phyloP scores from a whole-genome alignment of 2,797 vertebrate species.

The Coreius guichenoti region DNA sequence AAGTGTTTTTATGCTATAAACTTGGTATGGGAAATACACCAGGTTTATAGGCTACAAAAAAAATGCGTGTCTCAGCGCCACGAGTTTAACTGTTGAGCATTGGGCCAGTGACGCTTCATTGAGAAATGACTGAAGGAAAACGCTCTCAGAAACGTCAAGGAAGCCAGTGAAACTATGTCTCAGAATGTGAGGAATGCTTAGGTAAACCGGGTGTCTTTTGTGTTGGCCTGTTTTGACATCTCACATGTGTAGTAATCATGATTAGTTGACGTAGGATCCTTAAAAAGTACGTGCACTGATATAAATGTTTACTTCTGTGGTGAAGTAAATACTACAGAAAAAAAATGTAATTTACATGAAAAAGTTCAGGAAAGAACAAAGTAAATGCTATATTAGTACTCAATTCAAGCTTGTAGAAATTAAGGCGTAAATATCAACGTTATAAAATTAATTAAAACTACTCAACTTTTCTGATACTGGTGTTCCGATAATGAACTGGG shows the following conservation, averaged over 20 bases:
- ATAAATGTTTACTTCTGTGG: no score
- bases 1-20: not conserved
- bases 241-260: not conserved
- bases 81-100: not conserved
- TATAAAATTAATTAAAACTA: no score
- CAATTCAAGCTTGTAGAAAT: no score
- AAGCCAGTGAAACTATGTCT: not conserved
- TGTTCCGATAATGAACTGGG: no score
- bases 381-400: no score
- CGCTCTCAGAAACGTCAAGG: not conserved
- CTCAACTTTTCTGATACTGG: no score
- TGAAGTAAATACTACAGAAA: no score
- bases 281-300: not conserved
- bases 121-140: not conserved
- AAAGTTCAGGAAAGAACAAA: no score
- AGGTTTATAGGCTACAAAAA: not conserved
- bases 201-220: not conserved
- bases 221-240: not conserved
- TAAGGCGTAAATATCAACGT: no score
- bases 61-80: not conserved
- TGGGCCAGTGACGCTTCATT: not conserved
- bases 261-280: not conserved
- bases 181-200: not conserved
- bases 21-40: not conserved
- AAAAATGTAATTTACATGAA: no score